Evolutionary conservation across 2,113 vertebrate genomes (phyloP).

Genomic region (Forbesichthys agassizii): DNA sequence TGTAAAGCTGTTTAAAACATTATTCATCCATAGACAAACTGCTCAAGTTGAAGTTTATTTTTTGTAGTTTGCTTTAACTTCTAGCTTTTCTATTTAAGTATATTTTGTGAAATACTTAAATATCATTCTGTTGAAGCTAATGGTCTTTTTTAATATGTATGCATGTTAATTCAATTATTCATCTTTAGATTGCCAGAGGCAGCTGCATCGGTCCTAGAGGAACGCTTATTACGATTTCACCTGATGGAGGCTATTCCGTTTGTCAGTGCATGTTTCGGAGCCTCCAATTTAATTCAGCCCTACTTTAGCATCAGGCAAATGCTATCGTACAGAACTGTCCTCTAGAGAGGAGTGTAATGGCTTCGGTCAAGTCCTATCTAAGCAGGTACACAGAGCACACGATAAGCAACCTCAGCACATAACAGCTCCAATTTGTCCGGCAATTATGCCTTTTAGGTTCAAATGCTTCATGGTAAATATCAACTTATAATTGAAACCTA

Average conservation of each 20-base stretch:
- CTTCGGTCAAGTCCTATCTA: conserved; percentile 46
- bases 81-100: conserved; percentile 4
- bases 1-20: background rate
- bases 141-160: conserved; percentile 38
- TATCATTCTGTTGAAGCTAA: conserved; percentile 43
- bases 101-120: conserved; percentile 38
- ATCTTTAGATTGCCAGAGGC: conserved; percentile 45
- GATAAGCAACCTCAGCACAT: conserved; percentile 54
- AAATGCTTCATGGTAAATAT: conserved; percentile 26
- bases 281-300: conserved; percentile 53
- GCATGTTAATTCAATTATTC: conserved; percentile 58
- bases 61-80: background rate
- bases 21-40: background rate
- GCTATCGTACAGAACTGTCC: conserved; percentile 46
- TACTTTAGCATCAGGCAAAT: conserved; percentile 47
- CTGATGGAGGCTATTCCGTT: conserved; percentile 37
- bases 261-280: conserved; percentile 40
- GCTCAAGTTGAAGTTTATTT: background rate
- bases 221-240: conserved; percentile 38
- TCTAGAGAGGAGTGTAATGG: conserved; percentile 55
- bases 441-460: conserved; percentile 45
- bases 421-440: conserved; percentile 40
- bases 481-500: conserved; percentile 5
- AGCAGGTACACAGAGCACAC: conserved; percentile 36
- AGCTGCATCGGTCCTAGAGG: conserved; percentile 30